Percentiles rank a stretch among this genome's conserved stretches.
These are phyloP conservation scores for Coracopsis vasa DNA, from an alignment of 2,113 vertebrate species.

Conservation along the genomic window DNA sequence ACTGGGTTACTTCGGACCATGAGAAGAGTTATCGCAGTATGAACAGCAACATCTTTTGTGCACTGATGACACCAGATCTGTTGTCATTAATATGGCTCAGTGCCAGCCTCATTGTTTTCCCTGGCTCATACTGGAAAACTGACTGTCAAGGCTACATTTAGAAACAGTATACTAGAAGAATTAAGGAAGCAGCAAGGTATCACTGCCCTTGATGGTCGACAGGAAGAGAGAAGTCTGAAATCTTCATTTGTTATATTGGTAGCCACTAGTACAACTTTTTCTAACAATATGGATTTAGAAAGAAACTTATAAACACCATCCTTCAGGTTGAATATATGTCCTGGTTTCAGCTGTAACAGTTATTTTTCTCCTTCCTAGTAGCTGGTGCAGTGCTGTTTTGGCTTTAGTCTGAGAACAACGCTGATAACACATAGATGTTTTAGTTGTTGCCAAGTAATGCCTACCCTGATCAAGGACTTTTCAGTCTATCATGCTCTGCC, in stretches of 20 bases:
- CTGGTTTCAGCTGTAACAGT: not conserved
- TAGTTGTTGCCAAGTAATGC: not conserved
- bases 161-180: not conserved
- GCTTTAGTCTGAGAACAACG: not conserved
- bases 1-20: not conserved
- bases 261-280: not conserved
- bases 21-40: fast-evolving
- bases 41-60: not conserved
- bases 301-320: not conserved
- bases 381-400: not conserved
- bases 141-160: not conserved
- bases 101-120: not conserved
- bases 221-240: not conserved
- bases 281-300: not conserved
- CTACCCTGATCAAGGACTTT: not conserved
- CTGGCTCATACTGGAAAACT: not conserved
- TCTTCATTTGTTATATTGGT: not conserved
- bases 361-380: not conserved
- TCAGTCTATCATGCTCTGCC: not conserved
- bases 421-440: not conserved
- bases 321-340: not conserved
- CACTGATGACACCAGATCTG: not conserved
- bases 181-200: not conserved
- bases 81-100: not conserved
- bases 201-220: not conserved